Evolutionary conservation across 2,888 invertebrate species (phyloP), one percentile per base, ranked within the genome.

Genomic region (Gonocerus acuteangulatus): DNA sequence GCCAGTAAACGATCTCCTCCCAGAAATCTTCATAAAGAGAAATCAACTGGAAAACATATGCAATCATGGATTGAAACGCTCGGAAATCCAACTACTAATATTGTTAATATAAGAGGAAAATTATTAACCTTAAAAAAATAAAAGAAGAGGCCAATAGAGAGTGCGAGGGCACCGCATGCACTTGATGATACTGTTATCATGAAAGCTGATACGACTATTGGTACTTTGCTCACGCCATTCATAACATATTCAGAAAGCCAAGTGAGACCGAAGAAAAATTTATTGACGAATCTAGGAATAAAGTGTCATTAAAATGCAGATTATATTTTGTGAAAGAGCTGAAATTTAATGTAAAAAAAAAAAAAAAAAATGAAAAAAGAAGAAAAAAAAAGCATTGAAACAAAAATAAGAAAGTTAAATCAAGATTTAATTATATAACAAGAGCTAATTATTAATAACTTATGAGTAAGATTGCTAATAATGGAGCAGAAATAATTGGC

Each of bases 1-100:
- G 70, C 68, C 68, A 64, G 59, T 67, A 68, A 21, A 64, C 64
- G 13, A 52, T 75, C 73, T 82, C 82, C 73, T 87, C 86, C 51
- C 87, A 74, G 70, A 83, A 85, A 70, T 86, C 85, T 74, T 88
- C 86, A 49, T 85, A 87, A 80, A 85, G 82, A 75, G 82, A 84
- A 2, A 66, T 57, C 48, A 89, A 72, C 82, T 80, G 70, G 68
- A 71, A 66, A 72, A 9, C 4, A 49, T 32, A 32, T 18, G 11
- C 3, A 49, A 34, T 19, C n/a, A 39, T 32, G 2, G 7, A 51
- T 2, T n/a, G 1, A 49, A 27, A 32, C 13, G 15, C 22, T 19
- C 11, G 3, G 11, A 19, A 52, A 18, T 51, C 44, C 44, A 11
- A 11, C 11, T 13, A 13, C 11, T 4, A 4, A 42, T 11, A 42